These are phyloP conservation scores for Alectoris magna DNA, from an alignment of 2,797 vertebrate genomes.

Conservation along the genomic window DNA sequence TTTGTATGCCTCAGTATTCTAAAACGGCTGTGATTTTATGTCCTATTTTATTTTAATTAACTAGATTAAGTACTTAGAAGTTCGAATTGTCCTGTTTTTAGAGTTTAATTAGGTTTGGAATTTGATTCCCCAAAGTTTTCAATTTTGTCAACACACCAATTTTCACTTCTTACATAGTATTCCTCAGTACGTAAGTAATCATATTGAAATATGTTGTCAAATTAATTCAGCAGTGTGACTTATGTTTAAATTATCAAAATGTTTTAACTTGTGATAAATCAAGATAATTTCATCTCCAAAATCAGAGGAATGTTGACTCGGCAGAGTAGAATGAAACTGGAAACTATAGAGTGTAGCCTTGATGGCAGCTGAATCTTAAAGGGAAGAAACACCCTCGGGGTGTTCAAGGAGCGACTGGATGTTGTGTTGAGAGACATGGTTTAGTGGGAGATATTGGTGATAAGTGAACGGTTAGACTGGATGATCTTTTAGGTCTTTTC, in stretches of 20 bases:
- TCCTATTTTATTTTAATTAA: slow-evolving; percentile 33
- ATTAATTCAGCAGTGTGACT: not conserved
- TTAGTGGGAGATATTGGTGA: no score
- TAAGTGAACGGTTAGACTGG: no score
- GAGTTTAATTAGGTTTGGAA: slow-evolving; percentile 11
- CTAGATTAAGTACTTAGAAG: not conserved
- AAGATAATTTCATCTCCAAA: not conserved
- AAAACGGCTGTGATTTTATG: slow-evolving; percentile 11
- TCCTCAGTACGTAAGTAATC: not conserved
- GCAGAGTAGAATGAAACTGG: not conserved
- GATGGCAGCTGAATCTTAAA: not conserved
- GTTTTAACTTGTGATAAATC: not conserved
- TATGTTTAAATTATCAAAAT: not conserved
- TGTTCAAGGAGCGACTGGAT: no score
- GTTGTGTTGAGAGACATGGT: no score
- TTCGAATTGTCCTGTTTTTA: not conserved
- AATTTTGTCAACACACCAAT: not conserved
- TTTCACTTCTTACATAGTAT: not conserved
- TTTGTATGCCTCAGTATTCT: not conserved
- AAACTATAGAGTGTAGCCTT: not conserved
- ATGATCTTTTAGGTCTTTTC: no score
- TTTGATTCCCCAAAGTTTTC: not conserved
- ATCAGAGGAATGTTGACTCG: not conserved
- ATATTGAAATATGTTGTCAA: not conserved
- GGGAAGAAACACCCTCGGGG: not conserved